Base-by-base conservation (phyloP, 2,888 invertebrate genomes). In the Palloptera scutellata region DNA sequence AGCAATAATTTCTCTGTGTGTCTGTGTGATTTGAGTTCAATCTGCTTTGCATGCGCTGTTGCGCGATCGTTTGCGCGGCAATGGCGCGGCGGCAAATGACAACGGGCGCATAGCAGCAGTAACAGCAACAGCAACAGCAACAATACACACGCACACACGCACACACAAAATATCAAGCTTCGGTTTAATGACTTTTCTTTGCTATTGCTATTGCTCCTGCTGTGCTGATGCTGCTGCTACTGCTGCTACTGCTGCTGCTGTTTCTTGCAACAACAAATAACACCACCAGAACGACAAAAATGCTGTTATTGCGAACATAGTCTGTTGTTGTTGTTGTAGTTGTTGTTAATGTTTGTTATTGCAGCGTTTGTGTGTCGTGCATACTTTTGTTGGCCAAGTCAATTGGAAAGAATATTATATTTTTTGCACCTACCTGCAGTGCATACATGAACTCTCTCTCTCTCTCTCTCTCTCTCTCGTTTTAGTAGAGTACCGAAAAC, bases 31-130 rank as follows among this genome's bases (percentile, higher is more conserved):
- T 30, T 30, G 30, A 10, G 51, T 15, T 57, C 58, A 64, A 64
- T 52, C 52, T 59, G 59, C 52, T 64, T 58, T 64, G 59, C 64
- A 64, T 64, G 58, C 30, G 64, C 64, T 43, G 58, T 52, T 64
- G 64, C 64, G 64, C 59, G 43, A 2, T 30, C 6, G 6, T 30
- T 4, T 30, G 30, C 30, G 30, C 30, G 30, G 30, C 30, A 6
- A 6, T 30, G 6, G 6, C 30, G 6, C 3, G 3, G 30, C 30
- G 3, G 6, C 30, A 30, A 30, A 30, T 30, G 30, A 30, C 30
- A 30, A 30, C 30, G n/a, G n/a, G n/a, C n/a, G 30, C 30, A 30
- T 30, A 30, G 30, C 30, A 30, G 3, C 30, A 30, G n/a, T n/a
- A n/a, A n/a, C 6, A 30, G 30, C 30, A 30, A 30, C 30, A 30